Conservation (phyloP, 2,113 vertebrate genomes). For the Suricata suricatta region DNA sequence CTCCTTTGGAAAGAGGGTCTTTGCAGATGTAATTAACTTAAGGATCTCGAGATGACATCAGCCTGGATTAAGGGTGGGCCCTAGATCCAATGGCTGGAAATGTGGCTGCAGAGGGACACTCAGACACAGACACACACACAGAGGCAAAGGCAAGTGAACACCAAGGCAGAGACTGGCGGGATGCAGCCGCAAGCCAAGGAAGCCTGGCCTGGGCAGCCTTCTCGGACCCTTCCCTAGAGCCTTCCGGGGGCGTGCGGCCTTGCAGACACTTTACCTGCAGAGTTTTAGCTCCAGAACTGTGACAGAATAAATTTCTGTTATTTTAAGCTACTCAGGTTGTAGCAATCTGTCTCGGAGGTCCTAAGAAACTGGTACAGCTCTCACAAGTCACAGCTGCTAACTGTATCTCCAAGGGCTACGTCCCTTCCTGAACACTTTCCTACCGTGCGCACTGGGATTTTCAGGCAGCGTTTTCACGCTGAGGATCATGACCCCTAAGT, state of each 20-base stretch:
- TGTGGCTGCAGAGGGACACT: neutral
- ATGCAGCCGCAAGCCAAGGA: neutral
- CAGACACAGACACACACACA: neutral
- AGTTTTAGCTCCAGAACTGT: neutral
- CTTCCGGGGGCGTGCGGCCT: fast-evolving
- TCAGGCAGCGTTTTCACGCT: neutral
- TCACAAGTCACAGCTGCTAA: neutral
- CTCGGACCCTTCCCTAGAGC: neutral
- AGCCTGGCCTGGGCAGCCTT: neutral
- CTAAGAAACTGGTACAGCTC: neutral
- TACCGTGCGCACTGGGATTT: neutral
- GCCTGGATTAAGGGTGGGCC: neutral
- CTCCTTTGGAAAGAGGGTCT: neutral
- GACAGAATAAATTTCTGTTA: neutral
- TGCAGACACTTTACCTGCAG: neutral
- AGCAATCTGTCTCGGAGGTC: neutral
- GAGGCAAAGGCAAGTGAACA: neutral
- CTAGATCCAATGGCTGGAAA: neutral
- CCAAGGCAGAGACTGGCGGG: fast-evolving
- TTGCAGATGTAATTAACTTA: neutral
- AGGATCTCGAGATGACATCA: neutral
- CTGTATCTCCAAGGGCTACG: neutral
- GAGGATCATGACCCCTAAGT: no score
- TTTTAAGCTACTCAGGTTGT: neutral
- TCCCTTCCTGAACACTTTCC: neutral